Evolutionary conservation across 2,888 invertebrate genomes (phyloP).

Genomic region (Xestia sexstrigata): DNA sequence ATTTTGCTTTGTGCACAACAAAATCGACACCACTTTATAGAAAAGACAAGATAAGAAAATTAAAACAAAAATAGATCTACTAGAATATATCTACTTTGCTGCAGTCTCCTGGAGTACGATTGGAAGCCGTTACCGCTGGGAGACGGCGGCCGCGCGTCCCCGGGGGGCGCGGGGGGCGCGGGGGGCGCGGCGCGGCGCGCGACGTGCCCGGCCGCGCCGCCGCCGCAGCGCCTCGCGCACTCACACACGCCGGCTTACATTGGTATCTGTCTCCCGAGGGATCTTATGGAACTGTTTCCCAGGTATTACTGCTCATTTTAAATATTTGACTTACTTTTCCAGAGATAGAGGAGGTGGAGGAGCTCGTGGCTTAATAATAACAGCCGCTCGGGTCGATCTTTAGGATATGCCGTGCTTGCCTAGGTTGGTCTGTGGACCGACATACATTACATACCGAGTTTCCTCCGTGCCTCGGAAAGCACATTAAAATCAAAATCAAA

Average conservation of each 20-base stretch:
- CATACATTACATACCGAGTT: no score
- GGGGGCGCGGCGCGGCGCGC: slow-evolving; percentile 35
- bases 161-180: neutral
- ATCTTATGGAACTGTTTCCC: slow-evolving; percentile 92
- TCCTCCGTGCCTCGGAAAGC: no score
- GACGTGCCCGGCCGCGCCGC: slow-evolving; percentile 45
- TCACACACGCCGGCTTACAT: slow-evolving; percentile 88
- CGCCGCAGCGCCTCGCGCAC: slow-evolving; percentile 49
- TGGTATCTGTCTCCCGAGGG: slow-evolving; percentile 94
- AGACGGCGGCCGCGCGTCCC: slow-evolving; percentile 61
- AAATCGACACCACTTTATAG: no score
- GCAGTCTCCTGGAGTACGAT: slow-evolving; percentile 86
- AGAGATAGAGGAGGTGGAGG: no score
- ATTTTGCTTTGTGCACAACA: no score
- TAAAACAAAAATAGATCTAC: no score
- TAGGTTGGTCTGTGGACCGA: no score
- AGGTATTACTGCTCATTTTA: slow-evolving; percentile 71
- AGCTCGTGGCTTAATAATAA: no score
- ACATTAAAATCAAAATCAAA: no score
- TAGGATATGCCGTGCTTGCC: no score
- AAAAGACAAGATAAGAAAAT: no score
- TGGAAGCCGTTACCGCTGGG: slow-evolving; percentile 85
- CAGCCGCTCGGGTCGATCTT: no score
- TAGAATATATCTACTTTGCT: neutral
- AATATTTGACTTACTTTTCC: neutral